Evolutionary conservation across 2,113 vertebrate species (phyloP), one percentile per base, ranked within the genome.

Genomic region (Promerops cafer): DNA sequence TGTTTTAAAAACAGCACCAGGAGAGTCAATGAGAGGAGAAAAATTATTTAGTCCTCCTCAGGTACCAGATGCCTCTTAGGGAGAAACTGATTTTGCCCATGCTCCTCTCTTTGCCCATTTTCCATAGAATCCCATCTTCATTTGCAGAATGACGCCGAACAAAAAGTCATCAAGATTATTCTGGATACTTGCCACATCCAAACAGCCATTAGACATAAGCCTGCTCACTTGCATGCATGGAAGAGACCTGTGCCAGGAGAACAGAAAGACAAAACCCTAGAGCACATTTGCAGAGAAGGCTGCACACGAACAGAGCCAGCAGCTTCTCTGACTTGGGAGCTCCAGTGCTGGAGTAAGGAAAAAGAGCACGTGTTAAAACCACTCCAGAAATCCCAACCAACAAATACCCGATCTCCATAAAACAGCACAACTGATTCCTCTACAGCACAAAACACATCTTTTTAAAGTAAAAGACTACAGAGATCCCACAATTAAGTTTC

Each of bases 151-250:
- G 76, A 86, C 10, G 5, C 37, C 12, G 65, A 83, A 83, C 70
- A 96, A 95, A 93, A 93, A 92, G 79, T 86, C 83, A 91, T 68
- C 68, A 49, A 40, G 83, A 80, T 90, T 91, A 94, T 76, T 84
- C 77, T 94, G 92, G 88, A 88, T 72, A 85, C 77, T 57, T 75
- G 68, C 94, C 90, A 94, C 86, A 59, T 28, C 85, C 65, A 89
- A 93, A 95, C 86, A 97, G 97, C 96, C 97, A 93, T 97, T 87
- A 96, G 91, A 91, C 69, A 71, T 45, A 76, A 96, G 95, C 89
- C 90, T 93, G 89, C 64, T 90, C 89, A 66, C 96, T 90, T 94
- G 90, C 83, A 83, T 44, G 93, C 77, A 56, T 23, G 83, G 76
- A 68, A 87, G 96, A 96, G 89, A 94, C 37, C 11, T 28, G 77